Base-by-base conservation (phyloP, 2,113 vertebrate species). In the Glaucidium brasilianum region DNA sequence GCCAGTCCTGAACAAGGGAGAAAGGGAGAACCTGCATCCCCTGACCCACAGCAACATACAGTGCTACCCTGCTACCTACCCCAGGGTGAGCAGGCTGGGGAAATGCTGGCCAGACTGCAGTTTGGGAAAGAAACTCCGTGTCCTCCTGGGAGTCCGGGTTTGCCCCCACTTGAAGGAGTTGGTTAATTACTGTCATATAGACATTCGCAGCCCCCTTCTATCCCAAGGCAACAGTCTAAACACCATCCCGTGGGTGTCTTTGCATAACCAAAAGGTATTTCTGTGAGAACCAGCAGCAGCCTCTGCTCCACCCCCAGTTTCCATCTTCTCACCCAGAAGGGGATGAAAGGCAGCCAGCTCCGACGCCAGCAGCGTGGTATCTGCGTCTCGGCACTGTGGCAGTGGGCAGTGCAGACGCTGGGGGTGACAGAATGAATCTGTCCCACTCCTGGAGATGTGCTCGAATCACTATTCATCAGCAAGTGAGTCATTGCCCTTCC, bases 401-500 rank as follows among this genome's bases (percentile, higher is more conserved):
- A 30, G 91, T 93, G 85, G 79, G 93, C 88, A 95, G 35, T 5
- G 53, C 71, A 88, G 89, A 56, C 72, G 1, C 75, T 5, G 81
- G 41, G 86, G 64, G 34, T 64, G 59, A 76, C 11, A 8, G 87
- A 90, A 69, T 58, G 7, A 64, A 52, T 47, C 41, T 62, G 71
- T 78, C 71, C 93, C 79, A 4, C 67, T 78, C 64, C 76, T 69
- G 74, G 34, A 82, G 90, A 93, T 7, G 8, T 0, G 43, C 64
- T 84, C 2, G 11, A 62, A 63, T 83, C 85, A 8, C 73, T 87
- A 20, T 79, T 85, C 64, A 68, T 64, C 81, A 90, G 63, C 75
- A 37, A 84, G 53, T 97, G 97, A 96, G 85, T 96, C 96, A 96
- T 34, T 58, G 67, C 69, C 63, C 64, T 52, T 69, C 88, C 89